Percentiles rank a stretch among this genome's conserved stretches.
Evolutionary conservation across 2,113 vertebrate species (phyloP).

Genomic region (Muntiacus muntjak): DNA sequence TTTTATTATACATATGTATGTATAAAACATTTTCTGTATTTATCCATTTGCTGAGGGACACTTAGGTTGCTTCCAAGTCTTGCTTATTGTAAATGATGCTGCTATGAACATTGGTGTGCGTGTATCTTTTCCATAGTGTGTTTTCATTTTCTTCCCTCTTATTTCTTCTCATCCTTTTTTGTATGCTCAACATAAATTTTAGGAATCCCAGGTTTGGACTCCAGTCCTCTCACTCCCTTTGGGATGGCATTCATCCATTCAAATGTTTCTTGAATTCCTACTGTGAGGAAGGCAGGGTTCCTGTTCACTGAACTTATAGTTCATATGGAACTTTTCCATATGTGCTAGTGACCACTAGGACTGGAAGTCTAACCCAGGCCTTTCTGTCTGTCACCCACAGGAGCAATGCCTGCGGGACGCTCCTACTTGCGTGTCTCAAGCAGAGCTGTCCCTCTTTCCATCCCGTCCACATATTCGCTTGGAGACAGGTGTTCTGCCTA

Average conservation of each 20-base stretch:
- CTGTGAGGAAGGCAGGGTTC: neutral
- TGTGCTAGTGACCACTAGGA: neutral
- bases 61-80: neutral
- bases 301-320: neutral
- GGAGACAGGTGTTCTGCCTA: neutral
- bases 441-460: neutral
- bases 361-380: neutral
- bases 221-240: neutral
- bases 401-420: neutral
- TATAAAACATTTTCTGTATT: neutral
- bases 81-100: neutral
- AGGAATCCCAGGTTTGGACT: neutral
- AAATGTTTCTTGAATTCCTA: neutral
- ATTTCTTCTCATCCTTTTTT: neutral
- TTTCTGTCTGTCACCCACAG: neutral
- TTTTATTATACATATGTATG: neutral
- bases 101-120: neutral
- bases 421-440: neutral
- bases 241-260: neutral
- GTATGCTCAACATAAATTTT: neutral
- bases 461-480: neutral
- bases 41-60: neutral
- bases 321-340: neutral
- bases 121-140: neutral
- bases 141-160: neutral